phyloP scores from a whole-genome alignment of 1,140 invertebrate species.

The Radopholus similis region DNA sequence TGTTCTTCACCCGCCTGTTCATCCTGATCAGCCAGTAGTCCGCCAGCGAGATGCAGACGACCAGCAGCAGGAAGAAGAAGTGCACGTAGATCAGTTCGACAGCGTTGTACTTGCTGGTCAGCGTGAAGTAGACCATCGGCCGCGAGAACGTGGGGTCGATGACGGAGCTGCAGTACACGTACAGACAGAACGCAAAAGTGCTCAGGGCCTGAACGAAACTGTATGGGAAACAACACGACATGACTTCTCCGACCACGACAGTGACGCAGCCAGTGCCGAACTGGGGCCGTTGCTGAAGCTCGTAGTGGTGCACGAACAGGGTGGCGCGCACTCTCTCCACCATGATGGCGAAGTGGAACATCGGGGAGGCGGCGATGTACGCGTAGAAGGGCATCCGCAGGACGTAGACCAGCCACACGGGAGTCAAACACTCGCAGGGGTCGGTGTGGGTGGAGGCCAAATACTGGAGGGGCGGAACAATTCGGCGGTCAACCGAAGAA shows the following conservation, averaged over 20 bases:
- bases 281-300: not conserved
- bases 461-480: not conserved
- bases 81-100: not conserved
- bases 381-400: not conserved
- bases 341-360: constrained; percentile 19
- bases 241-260: not conserved
- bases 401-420: constrained; percentile 11
- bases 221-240: not conserved
- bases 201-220: not conserved
- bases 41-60: constrained; percentile 8
- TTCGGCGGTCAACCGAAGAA: too few species aligned
- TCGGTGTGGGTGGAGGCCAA: not conserved
- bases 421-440: constrained; percentile 15
- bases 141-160: not conserved
- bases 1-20: not conserved
- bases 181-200: not conserved
- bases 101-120: constrained; percentile 3
- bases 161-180: constrained; percentile 9
- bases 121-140: constrained; percentile 11
- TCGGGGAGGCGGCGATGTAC: constrained; percentile 5
- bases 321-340: constrained; percentile 8
- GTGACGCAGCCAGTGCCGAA: not conserved
- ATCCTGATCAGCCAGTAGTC: constrained; percentile 12
- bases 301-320: constrained; percentile 9
- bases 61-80: constrained; percentile 7